Percentiles rank a stretch among this genome's conserved stretches.
phyloP scores from a whole-genome alignment of 2,113 vertebrate genomes.

The Strix aluco region DNA sequence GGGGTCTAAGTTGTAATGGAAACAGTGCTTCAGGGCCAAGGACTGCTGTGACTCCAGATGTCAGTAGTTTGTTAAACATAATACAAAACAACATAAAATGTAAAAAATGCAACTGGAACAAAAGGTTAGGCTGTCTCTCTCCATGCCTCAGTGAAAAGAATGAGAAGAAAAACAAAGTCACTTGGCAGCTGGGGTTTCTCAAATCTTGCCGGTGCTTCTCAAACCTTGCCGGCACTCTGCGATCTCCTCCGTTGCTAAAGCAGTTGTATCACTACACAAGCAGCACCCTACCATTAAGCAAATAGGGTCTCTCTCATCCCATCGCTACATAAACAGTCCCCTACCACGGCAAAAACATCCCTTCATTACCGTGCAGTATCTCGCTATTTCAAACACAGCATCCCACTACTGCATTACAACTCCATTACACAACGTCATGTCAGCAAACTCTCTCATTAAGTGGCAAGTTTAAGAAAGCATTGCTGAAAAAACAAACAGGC shows the following conservation, averaged over 20 bases:
- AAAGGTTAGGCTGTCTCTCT: conserved; percentile 66
- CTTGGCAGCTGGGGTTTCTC: conserved; percentile 56
- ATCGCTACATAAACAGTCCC: conserved; percentile 19
- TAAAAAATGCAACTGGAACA: conserved; percentile 58
- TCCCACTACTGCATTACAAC: neutral
- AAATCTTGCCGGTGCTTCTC: neutral
- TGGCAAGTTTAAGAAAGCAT: neutral
- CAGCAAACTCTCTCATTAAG: neutral
- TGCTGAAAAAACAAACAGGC: neutral
- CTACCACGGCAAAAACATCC: neutral
- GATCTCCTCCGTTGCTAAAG: neutral
- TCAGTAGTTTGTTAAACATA: conserved; percentile 22
- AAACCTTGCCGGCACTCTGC: neutral
- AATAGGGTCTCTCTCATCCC: neutral
- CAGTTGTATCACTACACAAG: neutral
- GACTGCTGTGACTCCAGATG: conserved; percentile 63
- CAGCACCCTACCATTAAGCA: conserved; percentile 41
- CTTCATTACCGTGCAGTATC: neutral
- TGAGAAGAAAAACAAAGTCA: conserved; percentile 49
- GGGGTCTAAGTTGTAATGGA: conserved; percentile 34
- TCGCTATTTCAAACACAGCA: neutral
- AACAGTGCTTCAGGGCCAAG: conserved; percentile 42
- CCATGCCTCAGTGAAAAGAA: conserved; percentile 18
- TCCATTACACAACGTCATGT: neutral
- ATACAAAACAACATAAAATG: conserved; percentile 16